A percentile compares a stretch with the other conserved stretches of the same genome.
phyloP scores from a whole-genome alignment of 1,140 invertebrate genomes.

The Aphaenogaster rudis region DNA sequence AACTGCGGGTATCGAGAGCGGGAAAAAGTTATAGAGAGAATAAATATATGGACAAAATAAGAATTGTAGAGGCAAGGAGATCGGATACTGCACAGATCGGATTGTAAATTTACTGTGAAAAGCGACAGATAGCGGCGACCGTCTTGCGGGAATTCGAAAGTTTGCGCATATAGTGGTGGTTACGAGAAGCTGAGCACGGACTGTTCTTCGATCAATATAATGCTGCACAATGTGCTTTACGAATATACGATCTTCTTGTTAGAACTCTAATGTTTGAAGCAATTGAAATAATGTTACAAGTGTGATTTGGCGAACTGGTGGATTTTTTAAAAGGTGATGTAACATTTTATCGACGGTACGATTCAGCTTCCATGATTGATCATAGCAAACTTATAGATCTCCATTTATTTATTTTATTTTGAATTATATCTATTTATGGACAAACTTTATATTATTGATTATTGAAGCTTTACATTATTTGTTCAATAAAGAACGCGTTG shows the following conservation, averaged over 20 bases:
- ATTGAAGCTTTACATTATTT: background rate
- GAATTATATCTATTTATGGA: background rate
- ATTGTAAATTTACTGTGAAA: constrained; percentile 23
- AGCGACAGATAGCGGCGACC: constrained; percentile 1
- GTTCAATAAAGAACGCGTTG: background rate
- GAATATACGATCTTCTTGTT: constrained; percentile 13
- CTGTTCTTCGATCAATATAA: constrained; percentile 34
- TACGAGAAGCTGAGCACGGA: background rate
- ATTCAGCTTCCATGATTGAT: background rate
- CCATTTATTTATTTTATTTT: background rate
- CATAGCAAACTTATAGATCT: background rate
- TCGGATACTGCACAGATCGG: background rate
- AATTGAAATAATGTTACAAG: background rate
- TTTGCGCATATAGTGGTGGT: constrained; percentile 1
- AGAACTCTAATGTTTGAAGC: background rate
- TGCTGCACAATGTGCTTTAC: constrained; percentile 1
- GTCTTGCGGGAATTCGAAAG: constrained; percentile 27
- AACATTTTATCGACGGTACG: background rate
- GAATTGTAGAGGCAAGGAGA: background rate
- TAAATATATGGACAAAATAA: constrained; percentile 8
- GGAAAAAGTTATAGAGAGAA: background rate
- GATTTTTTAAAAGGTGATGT: background rate
- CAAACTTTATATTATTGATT: constrained; percentile 5
- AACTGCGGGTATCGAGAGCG: background rate
- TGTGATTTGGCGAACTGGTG: background rate